These are phyloP conservation scores for Ovibos moschatus DNA, from an alignment of 2,113 vertebrate genomes.

Conservation along the genomic window DNA sequence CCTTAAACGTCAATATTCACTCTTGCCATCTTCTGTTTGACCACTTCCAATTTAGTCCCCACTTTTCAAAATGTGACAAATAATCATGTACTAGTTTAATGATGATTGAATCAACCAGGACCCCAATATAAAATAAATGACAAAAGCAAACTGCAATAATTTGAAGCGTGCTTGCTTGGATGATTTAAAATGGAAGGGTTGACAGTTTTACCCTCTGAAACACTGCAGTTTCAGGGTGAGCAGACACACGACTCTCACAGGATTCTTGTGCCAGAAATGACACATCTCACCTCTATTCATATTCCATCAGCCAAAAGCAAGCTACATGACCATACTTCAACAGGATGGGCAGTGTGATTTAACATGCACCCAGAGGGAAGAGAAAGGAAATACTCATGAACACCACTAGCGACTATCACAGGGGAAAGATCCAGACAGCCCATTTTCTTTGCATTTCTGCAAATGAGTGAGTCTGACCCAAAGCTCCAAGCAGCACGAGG, in stretches of 20 bases:
- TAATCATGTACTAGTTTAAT: neutral
- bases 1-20: neutral
- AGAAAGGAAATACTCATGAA: neutral
- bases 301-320: neutral
- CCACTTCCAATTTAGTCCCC: neutral
- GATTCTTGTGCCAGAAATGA: neutral
- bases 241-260: neutral
- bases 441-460: neutral
- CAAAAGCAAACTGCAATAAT: neutral
- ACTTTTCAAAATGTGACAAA: slow-evolving; percentile 30
- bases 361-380: neutral
- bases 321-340: neutral
- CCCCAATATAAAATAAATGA: neutral
- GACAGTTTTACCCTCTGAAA: neutral
- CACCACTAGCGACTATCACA: neutral
- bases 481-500: neutral
- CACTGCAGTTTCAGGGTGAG: neutral
- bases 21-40: neutral
- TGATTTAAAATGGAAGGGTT: neutral
- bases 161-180: neutral
- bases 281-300: neutral
- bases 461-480: neutral
- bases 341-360: neutral
- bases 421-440: neutral
- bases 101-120: neutral